Conservation (phyloP, 2,797 vertebrate genomes). For the Sebastes matsubarae region DNA sequence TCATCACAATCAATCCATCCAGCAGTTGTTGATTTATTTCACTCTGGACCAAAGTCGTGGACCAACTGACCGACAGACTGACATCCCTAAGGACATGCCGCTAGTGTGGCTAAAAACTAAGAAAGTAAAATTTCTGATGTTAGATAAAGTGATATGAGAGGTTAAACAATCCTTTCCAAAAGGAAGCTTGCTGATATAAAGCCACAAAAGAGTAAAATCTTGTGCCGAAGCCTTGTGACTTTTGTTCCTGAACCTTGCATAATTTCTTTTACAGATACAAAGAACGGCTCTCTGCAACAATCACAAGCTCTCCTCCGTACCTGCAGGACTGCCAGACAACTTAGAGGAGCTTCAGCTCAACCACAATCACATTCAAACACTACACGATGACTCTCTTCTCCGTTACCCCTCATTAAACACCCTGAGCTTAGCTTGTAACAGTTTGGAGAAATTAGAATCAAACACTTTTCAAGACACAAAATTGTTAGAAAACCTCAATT, state of each 20-base stretch:
- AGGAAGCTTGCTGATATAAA: not conserved
- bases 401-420: constrained; percentile 79
- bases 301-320: constrained; percentile 77
- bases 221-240: not conserved
- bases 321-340: constrained; percentile 73
- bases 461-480: constrained; percentile 79
- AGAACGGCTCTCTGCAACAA: constrained; percentile 81
- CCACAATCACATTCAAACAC: constrained; percentile 85
- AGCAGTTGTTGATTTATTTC: not conserved
- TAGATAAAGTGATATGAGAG: not conserved
- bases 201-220: not conserved
- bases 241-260: not conserved
- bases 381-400: constrained; percentile 82
- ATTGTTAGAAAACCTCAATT: constrained; percentile 80
- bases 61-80: not conserved
- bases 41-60: not conserved
- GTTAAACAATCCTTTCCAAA: not conserved
- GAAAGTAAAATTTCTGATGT: not conserved
- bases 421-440: constrained; percentile 86
- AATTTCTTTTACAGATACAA: constrained; percentile 78
- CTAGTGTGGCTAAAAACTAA: not conserved
- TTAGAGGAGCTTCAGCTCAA: constrained; percentile 86
- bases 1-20: not conserved
- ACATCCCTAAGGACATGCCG: too few species aligned
- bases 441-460: constrained; percentile 75